Percentiles rank a stretch among this genome's conserved stretches.
Conservation (phyloP, 2,888 invertebrate genomes). For the Synergus gifuensis region DNA sequence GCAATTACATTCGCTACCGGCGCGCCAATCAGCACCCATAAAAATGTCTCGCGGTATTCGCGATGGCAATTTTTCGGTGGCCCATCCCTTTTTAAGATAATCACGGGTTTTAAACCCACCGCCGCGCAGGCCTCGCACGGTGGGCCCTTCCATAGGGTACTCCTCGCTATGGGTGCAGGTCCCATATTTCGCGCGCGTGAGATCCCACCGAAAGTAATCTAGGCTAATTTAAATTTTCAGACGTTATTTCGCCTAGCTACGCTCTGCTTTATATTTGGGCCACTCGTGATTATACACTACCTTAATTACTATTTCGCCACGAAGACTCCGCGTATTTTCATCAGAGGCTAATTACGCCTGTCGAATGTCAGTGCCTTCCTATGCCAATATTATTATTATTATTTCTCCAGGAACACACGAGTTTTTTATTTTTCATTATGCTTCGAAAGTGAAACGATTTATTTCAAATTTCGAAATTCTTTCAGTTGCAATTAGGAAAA, state of each 20-base stretch:
- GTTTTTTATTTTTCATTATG: neutral
- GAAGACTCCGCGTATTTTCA: slow-evolving; percentile 65
- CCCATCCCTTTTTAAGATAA: slow-evolving; percentile 64
- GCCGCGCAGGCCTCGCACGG: slow-evolving; percentile 55
- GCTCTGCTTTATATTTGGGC: slow-evolving; percentile 58
- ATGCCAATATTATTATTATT: neutral
- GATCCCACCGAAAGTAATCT: slow-evolving; percentile 60
- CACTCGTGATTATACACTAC: slow-evolving; percentile 69
- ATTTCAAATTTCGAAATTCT: neutral
- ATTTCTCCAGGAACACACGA: neutral
- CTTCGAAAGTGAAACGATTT: neutral
- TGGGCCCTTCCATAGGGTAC: slow-evolving; percentile 52
- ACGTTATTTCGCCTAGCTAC: slow-evolving; percentile 60
- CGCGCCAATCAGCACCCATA: slow-evolving; percentile 53
- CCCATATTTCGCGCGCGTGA: slow-evolving; percentile 50
- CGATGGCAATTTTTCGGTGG: slow-evolving; percentile 74
- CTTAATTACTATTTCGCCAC: slow-evolving; percentile 65
- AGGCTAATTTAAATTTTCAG: slow-evolving; percentile 72
- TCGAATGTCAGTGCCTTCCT: slow-evolving; percentile 23
- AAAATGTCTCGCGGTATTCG: slow-evolving; percentile 66
- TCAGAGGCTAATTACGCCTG: slow-evolving; percentile 50
- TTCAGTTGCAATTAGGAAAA: neutral
- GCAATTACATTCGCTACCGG: slow-evolving; percentile 68
- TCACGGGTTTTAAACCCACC: slow-evolving; percentile 58
- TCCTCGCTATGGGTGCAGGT: slow-evolving; percentile 20